Base-by-base conservation (phyloP, 1,140 invertebrate species). In the Batillaria attramentaria region DNA sequence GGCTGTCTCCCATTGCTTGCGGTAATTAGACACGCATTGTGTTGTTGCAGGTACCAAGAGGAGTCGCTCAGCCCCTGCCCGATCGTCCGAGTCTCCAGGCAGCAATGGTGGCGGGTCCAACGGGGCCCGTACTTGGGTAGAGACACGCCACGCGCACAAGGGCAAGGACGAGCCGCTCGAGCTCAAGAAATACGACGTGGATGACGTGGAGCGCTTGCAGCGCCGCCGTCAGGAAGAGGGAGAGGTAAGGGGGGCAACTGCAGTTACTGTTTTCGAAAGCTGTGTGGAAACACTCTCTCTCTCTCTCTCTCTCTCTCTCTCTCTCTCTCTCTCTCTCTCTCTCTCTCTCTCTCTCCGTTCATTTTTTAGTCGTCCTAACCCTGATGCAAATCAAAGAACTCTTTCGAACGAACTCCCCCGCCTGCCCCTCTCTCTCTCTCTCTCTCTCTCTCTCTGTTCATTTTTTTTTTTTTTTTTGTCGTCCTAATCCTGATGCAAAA, bases 191-290 rank as follows among this genome's bases (percentile, higher is more conserved):
- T 93, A 93, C 87, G 92, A 92, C 89, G 89, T 87, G 84, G 92
- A 92, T 86, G 92, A 93, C 88, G 91, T 93, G 81, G 92, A 92
- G 87, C 91, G 91, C 80, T 84, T 93, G 87, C 92, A 92, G 82
- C 90, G 90, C 81, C 88, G 91, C 83, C 90, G 92, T 87, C 90
- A 87, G 81, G 91, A 92, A 72, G 89, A 90, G 65, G 83, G 84
- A 72, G 83, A 85, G 83, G 79, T 81, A 57, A 60, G 60, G 18
- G n/a, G n/a, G n/a, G n/a, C n/a, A n/a, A n/a, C n/a, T n/a, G 42
- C 37, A 24, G 24, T 50, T 65, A n/a, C 37, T 50, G 28, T 77
- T 43, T 77, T n/a, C 68, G 13, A 28, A 42, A 39, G 24, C 35
- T 24, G 24, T 43, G n/a, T 43, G 18, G 18, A 28, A 10, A 39